Base-by-base conservation (phyloP, 2,113 vertebrate genomes). In the Dasyornis broadbenti region DNA sequence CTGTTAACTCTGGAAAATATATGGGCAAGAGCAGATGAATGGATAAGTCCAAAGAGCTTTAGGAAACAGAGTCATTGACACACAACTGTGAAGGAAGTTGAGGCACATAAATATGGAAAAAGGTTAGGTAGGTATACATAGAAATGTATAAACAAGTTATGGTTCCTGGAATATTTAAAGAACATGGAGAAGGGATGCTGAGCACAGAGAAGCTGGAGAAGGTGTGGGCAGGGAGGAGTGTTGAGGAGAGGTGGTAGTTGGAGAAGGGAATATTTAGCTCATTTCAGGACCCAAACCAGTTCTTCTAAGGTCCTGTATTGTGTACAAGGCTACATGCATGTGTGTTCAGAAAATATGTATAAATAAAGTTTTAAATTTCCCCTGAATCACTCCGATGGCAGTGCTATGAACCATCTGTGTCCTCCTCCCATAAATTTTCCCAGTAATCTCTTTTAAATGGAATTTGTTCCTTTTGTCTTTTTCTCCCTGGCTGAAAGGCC, bases 301-400 rank as follows among this genome's bases (percentile, higher is more conserved):
- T 91, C 37, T 61, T 82, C 13, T 42, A 53, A 45, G 10, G 30
- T 24, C 39, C 14, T 75, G 9, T 26, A 31, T 15, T 71, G 23
- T n/a, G 18, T 30, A 44, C 17, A 33, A 40, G 6, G 2, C 28
- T 49, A 54, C 0, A 5, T 35, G 6, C 6, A 35, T 16, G 3
- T 66, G 18, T 70, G 40, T 57, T 92, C 37, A 73, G 37, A 73
- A 70, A 90, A 83, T 3, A 61, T n/a, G 7, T 11, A 33, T 31
- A 50, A 57, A 47, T 35, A 4, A 42, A 59, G 26, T 14, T 89
- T 91, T 84, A 8, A 35, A 64, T 71, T 92, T 75, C 8, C 59
- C 15, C 13, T 15, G 2, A 30, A 42, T 39, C 39, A 35, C 8
- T 70, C 89, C 0, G 0, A 82, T 84, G 15, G 24, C 35, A 63